These are phyloP conservation scores for Stenodera caucasica DNA, from an alignment of 2,888 invertebrate species.

Conservation along the genomic window DNA sequence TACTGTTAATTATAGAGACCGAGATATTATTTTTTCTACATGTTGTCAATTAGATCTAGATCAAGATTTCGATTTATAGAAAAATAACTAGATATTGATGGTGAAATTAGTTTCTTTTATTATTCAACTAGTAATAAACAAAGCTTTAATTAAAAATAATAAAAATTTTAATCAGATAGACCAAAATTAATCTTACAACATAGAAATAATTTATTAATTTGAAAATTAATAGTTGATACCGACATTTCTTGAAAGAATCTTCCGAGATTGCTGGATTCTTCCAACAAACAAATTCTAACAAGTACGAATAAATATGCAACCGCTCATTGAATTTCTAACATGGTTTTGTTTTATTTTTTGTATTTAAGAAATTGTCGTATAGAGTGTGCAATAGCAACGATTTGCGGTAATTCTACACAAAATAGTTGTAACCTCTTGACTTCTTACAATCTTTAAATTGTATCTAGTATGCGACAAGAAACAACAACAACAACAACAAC, in stretches of 20 bases:
- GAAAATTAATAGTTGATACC: not conserved
- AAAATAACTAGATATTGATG: not conserved
- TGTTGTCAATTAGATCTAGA: not conserved
- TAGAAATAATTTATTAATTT: not conserved
- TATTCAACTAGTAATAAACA: not conserved
- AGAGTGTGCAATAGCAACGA: slow-evolving; percentile 26
- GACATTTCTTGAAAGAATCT: not conserved
- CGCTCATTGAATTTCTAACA: not conserved
- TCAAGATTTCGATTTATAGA: not conserved
- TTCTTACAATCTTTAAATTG: slow-evolving; percentile 34
- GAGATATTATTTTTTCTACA: slow-evolving; percentile 11
- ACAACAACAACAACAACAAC: not conserved
- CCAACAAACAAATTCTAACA: no score
- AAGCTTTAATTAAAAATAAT: not conserved
- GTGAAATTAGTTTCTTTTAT: not conserved
- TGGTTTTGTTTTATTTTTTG: not conserved
- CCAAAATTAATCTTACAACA: not conserved
- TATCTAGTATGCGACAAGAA: slow-evolving; percentile 31
- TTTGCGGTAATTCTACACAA: slow-evolving; percentile 37
- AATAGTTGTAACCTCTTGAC: slow-evolving; percentile 38
- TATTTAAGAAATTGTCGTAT: slow-evolving; percentile 1
- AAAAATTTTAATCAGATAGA: not conserved
- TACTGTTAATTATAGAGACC: slow-evolving; percentile 21
- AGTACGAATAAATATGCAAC: not conserved
- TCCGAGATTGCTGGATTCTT: not conserved